Evolutionary conservation across 2,797 vertebrate genomes (phyloP).

Genomic region (Mus minutoides): DNA sequence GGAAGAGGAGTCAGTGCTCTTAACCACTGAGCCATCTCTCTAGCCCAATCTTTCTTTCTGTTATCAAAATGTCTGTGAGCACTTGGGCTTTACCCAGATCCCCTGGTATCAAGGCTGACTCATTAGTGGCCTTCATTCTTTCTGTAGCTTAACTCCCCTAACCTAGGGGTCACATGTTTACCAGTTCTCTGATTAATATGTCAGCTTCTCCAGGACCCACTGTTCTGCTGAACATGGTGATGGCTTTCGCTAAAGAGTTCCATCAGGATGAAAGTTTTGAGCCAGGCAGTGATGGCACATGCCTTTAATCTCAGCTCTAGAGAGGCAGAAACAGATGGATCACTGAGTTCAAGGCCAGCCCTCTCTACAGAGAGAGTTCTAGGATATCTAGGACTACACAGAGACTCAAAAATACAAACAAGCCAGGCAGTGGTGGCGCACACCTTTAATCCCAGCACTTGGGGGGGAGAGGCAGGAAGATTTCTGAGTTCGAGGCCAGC

Average conservation of each 20-base stretch:
- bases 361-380: neutral
- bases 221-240: neutral
- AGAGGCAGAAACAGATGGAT: neutral
- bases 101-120: neutral
- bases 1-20: neutral
- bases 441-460: too few species aligned
- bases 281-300: neutral
- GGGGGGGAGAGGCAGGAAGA: too few species aligned
- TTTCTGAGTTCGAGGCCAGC: too few species aligned
- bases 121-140: neutral
- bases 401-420: neutral
- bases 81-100: neutral
- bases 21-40: neutral
- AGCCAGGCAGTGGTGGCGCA: too few species aligned
- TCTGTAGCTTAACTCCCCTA: neutral
- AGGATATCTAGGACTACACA: neutral
- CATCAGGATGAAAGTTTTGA: neutral
- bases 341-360: neutral
- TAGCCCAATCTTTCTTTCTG: neutral
- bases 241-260: neutral
- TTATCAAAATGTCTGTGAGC: neutral
- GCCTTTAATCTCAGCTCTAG: neutral
- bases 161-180: too few species aligned
- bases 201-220: neutral
- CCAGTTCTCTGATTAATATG: neutral